Base-by-base conservation (phyloP, 2,797 vertebrate genomes). In the Enteromius treurensis region DNA sequence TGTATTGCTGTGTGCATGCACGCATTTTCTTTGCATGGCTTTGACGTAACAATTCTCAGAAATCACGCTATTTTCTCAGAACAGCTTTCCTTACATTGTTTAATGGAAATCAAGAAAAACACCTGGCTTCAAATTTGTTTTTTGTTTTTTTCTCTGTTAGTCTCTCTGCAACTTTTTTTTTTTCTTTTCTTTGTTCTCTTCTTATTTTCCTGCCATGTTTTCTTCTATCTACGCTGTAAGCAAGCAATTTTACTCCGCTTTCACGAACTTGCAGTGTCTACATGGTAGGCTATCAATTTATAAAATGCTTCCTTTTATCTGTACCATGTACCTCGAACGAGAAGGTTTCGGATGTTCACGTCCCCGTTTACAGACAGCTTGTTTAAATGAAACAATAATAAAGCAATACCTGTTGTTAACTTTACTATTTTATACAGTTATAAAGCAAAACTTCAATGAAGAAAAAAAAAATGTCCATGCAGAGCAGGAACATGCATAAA, bases 391-490 rank as follows among this genome's bases (percentile, higher is more conserved):
- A 92, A 93, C 82, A 49, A 86, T 78, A 85, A 91, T 93, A 94
- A 97, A 98, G 97, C 97, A 98, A 97, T 98, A 98, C 96, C 96
- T 96, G 91, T 93, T 94, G 92, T 95, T 94, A 94, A 94, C 92
- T 94, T 93, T 95, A 92, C 93, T 95, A 92, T 96, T 97, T 96
- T 96, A 94, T 97, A 96, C 95, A 94, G 93, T 84, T 92, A 78
- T 90, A 86, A 89, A 86, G 80, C 73, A 70, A 78, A 82, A 85
- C 81, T 75, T 79, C 2, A 60, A 76, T 62, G 34, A 78, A 62
- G 70, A 26, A 85, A 83, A 45, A 77, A 32, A 29, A 45, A 26
- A 62, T 47, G 68, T 77, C 32, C 84, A 91, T 92, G 94, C 93
- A 94, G 95, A 96, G 95, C 95, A 95, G 96, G 95, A 96, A 95